Percentiles rank a stretch among this genome's conserved stretches.
phyloP scores from a whole-genome alignment of 2,888 invertebrate species.

The Xanthia togata region DNA sequence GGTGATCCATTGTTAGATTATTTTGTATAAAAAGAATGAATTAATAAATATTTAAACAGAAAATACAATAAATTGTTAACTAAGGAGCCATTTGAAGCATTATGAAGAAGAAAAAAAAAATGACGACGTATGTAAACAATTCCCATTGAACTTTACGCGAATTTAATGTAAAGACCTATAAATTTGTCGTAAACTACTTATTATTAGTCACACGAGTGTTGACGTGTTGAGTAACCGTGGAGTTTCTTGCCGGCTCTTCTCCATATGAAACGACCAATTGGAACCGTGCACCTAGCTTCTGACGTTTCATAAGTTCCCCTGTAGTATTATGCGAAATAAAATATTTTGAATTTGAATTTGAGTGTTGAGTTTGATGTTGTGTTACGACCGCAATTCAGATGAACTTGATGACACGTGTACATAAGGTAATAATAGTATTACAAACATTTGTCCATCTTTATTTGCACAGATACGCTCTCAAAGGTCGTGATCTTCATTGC shows the following conservation, averaged over 20 bases:
- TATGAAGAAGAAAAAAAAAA: neutral
- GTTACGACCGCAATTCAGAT: slow-evolving; percentile 38
- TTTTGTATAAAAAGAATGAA: neutral
- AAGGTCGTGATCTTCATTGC: slow-evolving; percentile 81
- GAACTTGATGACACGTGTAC: slow-evolving; percentile 52
- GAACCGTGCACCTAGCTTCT: no score
- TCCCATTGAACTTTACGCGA: neutral
- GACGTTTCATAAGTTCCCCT: no score
- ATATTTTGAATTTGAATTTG: no score
- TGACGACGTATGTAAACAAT: neutral
- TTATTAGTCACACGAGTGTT: slow-evolving; percentile 26
- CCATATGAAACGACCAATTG: no score
- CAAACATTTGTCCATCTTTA: slow-evolving; percentile 80
- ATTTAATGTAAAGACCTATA: slow-evolving; percentile 15
- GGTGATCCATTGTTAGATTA: neutral
- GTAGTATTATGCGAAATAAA: no score
- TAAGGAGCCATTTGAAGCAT: neutral
- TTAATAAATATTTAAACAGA: neutral
- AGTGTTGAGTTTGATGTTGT: neutral
- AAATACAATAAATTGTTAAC: neutral
- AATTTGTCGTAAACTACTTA: slow-evolving; percentile 13
- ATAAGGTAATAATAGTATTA: slow-evolving; percentile 61
- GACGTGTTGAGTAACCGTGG: slow-evolving; percentile 12
- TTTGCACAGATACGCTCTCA: slow-evolving; percentile 76
- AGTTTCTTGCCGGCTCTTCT: no score